Base-by-base conservation (phyloP, 2,888 invertebrate genomes). In the Tetropium fuscum region DNA sequence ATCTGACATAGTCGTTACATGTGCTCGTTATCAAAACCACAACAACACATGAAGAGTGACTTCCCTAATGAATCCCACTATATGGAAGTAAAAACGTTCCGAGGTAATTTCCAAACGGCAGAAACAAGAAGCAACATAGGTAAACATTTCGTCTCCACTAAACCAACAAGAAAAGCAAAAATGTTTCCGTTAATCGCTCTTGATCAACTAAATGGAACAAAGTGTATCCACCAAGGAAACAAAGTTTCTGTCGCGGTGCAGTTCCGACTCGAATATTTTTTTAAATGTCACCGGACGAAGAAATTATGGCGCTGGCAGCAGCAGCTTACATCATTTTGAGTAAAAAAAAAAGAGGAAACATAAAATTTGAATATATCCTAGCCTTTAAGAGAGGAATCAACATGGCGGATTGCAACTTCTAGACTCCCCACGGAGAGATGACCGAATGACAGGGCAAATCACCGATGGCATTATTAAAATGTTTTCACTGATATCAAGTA, bases 291-390 rank as follows among this genome's bases (percentile, higher is more conserved):
- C 13, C 32, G 11, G 44, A 44, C 19, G 44, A 44, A 44, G 44
- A 44, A 44, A 44, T 19, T 18, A 36, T 36, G 7, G 22, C 15
- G 20, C 44, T 44, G 22, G 25, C 44, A 44, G 25, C 44, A 44
- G 44, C 44, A 44, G 44, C 44, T 22, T 44, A 44, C 44, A 44
- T 44, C 20, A 44, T 44, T 44, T 44, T 44, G 10, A 44, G 22
- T 3, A 22, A 44, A 44, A 25, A 13, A n/a, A 44, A 11, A 43
- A 44, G 20, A 66, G 80, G 20, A 44, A 44, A 10, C 44, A 22
- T 44, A 44, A 44, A 44, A 7, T 44, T 44, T 44, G 83, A 32
- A 11, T 30, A 47, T 13, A 10, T 47, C 27, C 48, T 36, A 32
- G 34, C 16, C 48, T 34, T 44, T 10, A 44, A 44, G 25, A 44